phyloP scores from a whole-genome alignment of 2,888 invertebrate species.

The Orthosia cruda region DNA sequence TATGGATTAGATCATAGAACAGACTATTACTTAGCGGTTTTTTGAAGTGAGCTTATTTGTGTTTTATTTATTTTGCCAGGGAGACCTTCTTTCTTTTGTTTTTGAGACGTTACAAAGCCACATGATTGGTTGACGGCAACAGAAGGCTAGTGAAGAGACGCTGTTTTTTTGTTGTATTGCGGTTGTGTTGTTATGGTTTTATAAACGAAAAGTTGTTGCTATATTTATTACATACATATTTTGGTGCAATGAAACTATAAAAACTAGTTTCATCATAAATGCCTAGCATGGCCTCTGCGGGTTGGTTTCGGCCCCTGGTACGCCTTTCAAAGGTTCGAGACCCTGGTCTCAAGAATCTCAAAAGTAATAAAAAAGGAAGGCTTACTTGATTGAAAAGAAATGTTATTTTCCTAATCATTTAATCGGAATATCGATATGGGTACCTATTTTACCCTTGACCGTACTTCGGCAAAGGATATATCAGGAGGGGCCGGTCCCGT shows the following conservation, averaged over 20 bases:
- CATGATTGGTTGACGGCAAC: no score
- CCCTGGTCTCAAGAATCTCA: no score
- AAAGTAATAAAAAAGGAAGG: not conserved
- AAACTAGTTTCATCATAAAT: no score
- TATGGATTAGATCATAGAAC: conserved; percentile 28
- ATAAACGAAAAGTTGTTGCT: no score
- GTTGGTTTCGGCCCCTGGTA: no score
- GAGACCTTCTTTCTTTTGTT: not conserved
- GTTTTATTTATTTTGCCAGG: not conserved
- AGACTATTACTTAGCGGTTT: conserved; percentile 11
- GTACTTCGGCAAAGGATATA: conserved; percentile 37
- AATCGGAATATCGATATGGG: not conserved
- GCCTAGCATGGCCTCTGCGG: no score
- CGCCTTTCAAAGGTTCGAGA: no score
- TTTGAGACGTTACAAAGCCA: not conserved
- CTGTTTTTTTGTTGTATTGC: no score
- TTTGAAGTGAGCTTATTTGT: conserved; percentile 3
- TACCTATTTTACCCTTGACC: conserved; percentile 27
- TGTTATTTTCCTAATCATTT: not conserved
- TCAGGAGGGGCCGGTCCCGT: conserved; percentile 27
- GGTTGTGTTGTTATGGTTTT: no score
- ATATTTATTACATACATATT: no score
- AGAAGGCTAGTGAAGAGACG: no score
- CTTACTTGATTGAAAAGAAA: not conserved
- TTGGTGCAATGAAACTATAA: no score